Percentiles rank a stretch among this genome's conserved stretches.
Evolutionary conservation across 2,888 invertebrate species (phyloP).

Genomic region (Ectropis crepuscularia): DNA sequence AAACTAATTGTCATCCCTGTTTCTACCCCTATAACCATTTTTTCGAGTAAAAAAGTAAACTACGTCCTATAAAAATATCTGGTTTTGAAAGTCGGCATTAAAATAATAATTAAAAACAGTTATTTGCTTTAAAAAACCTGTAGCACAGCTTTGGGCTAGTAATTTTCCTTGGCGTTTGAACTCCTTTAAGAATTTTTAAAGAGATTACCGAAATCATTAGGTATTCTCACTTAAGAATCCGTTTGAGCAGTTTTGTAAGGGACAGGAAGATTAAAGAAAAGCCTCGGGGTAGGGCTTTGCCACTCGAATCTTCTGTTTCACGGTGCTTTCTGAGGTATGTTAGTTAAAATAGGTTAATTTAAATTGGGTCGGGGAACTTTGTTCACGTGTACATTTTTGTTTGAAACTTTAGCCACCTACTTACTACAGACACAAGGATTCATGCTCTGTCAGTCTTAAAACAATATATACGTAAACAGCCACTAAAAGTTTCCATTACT

Average conservation of each 20-base stretch:
- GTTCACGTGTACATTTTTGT: constrained; percentile 2
- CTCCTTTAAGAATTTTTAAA: constrained; percentile 76
- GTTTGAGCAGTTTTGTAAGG: constrained; percentile 56
- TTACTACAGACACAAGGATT: too few relatives aligned
- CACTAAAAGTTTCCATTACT: too few relatives aligned
- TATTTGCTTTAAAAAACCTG: constrained; percentile 41
- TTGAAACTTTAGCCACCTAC: too few relatives aligned
- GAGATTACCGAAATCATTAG: constrained; percentile 82
- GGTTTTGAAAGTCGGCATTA: constrained; percentile 5
- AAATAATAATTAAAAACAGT: constrained; percentile 43
- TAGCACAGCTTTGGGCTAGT: constrained; percentile 43
- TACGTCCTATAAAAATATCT: background rate
- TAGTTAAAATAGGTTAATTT: constrained; percentile 14
- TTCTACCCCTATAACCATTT: too few relatives aligned
- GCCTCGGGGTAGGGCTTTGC: constrained; percentile 55
- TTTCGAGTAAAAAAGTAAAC: too few relatives aligned
- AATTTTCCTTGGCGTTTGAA: constrained; percentile 63
- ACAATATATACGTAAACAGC: too few relatives aligned
- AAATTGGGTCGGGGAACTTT: constrained; percentile 9
- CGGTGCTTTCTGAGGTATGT: constrained; percentile 20
- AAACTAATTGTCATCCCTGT: too few relatives aligned
- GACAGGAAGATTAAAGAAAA: constrained; percentile 76
- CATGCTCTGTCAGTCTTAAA: too few relatives aligned
- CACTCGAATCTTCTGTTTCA: constrained; percentile 37
- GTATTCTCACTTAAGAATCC: constrained; percentile 70